These are phyloP conservation scores for Melanotaenia maccullochi DNA, from an alignment of 2,797 vertebrate genomes.

Conservation along the genomic window DNA sequence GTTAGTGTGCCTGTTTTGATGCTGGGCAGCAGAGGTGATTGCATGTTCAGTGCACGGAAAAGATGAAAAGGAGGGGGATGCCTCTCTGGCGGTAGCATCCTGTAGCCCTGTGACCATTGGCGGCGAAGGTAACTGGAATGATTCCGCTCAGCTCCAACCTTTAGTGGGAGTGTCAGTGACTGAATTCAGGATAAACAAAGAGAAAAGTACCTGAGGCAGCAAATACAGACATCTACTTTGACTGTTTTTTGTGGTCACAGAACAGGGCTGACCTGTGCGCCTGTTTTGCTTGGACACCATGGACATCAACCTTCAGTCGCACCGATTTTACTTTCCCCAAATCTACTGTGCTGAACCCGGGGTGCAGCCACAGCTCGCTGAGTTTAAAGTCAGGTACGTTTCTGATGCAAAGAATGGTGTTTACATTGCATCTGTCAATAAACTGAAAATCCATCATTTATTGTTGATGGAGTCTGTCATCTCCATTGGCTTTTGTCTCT, in stretches of 20 bases:
- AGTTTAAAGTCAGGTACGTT: slow-evolving; percentile 84
- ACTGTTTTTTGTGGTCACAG: not conserved
- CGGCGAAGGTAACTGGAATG: slow-evolving; percentile 56
- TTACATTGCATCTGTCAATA: not conserved
- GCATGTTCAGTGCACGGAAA: slow-evolving; percentile 38
- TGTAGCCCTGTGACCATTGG: slow-evolving; percentile 35
- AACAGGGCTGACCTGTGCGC: slow-evolving; percentile 41
- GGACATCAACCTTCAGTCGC: slow-evolving; percentile 84
- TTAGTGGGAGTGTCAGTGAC: slow-evolving; percentile 41
- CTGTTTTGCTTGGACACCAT: slow-evolving; percentile 64
- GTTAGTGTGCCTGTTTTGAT: slow-evolving; percentile 76
- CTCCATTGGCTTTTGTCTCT: slow-evolving; percentile 12
- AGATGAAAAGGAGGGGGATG: slow-evolving; percentile 67
- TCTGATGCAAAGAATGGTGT: slow-evolving; percentile 7
- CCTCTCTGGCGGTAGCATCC: slow-evolving; percentile 52
- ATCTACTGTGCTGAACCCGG: slow-evolving; percentile 81
- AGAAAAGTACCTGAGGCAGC: slow-evolving; percentile 29
- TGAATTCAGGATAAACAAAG: slow-evolving; percentile 34
- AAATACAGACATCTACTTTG: not conserved
- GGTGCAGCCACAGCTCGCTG: slow-evolving; percentile 73
- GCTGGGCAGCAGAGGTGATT: slow-evolving; percentile 62
- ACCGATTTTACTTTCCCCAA: slow-evolving; percentile 84
- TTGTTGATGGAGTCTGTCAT: slow-evolving; percentile 1
- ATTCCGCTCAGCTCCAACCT: slow-evolving; percentile 55
- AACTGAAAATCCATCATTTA: slow-evolving; percentile 8